A percentile compares a stretch with the other conserved stretches of the same genome.
These are phyloP conservation scores for Pseudomyrmex concolor DNA, from an alignment of 1,140 invertebrate species.

Conservation along the genomic window DNA sequence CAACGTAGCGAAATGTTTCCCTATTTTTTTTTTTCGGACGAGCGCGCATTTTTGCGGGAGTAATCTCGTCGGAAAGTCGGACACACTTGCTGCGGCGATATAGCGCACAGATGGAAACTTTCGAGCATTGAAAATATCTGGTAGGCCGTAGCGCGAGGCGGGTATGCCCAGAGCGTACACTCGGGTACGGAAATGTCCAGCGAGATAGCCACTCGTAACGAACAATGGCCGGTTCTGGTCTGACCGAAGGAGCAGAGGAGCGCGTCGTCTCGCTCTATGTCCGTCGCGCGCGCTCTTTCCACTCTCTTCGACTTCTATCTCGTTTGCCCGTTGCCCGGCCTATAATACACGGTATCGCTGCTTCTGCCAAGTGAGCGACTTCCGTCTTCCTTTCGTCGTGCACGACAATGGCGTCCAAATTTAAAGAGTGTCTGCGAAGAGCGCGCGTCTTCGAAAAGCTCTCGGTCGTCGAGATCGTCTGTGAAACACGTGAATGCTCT, in stretches of 20 bases:
- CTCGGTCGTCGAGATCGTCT: slow-evolving; percentile 7
- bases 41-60: not conserved
- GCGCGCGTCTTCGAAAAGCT: slow-evolving; percentile 58
- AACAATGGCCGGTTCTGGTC: slow-evolving; percentile 82
- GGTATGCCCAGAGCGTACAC: slow-evolving; percentile 57
- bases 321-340: slow-evolving; percentile 31
- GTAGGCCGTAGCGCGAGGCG: slow-evolving; percentile 64
- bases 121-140: slow-evolving; percentile 72
- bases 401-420: slow-evolving; percentile 82
- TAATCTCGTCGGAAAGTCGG: slow-evolving; percentile 66
- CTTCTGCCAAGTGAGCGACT: slow-evolving; percentile 83
- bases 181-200: slow-evolving; percentile 82
- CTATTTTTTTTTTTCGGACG: not conserved
- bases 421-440: slow-evolving; percentile 79
- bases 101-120: slow-evolving; percentile 58
- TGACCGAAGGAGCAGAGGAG: slow-evolving; percentile 73
- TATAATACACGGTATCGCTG: slow-evolving; percentile 81
- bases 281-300: slow-evolving; percentile 27
- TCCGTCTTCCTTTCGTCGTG: slow-evolving; percentile 79
- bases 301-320: slow-evolving; percentile 56
- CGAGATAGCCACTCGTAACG: slow-evolving; percentile 83
- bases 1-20: not conserved
- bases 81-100: slow-evolving; percentile 53
- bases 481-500: slow-evolving; percentile 27
- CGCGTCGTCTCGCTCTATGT: slow-evolving; percentile 13